Evolutionary conservation across 2,113 vertebrate species (phyloP), one percentile per base, ranked within the genome.

Genomic region (Alces alces): DNA sequence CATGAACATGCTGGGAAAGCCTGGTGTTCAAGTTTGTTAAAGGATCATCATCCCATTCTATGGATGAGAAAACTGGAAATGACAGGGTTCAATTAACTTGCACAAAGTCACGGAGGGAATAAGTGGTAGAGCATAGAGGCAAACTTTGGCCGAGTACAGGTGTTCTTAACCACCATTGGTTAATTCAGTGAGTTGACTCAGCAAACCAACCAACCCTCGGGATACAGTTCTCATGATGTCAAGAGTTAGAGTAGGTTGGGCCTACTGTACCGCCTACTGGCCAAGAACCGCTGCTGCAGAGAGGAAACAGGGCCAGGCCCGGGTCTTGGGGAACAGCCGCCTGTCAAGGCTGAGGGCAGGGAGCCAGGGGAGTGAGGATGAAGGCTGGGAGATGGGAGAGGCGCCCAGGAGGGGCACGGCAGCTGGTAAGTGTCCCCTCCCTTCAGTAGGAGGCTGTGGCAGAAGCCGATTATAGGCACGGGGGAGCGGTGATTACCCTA

Each of bases 181-280:
- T 39, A 19, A n/a, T 39, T 58, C 61, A 33, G 2, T 17, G 19
- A 87, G 73, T 80, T 58, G 13, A 70, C 47, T 88, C 57, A 30
- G 19, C 82, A 82, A 85, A 52, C 13, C 17, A 23, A 43, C 19
- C 36, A 17, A 13, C 7, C n/a, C 55, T 36, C 5, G 55, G 19
- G 21, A 25, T 82, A 25, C 58, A 39, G 14, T 33, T 70, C 54
- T n/a, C 15, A 14, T 17, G 43, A 10, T n/a, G n/a, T 17, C 30
- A 23, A 54, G 28, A 43, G 73, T 52, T 47, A 30, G 55, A n/a
- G 45, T 5, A 13, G 23, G 23, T 13, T 0, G 0, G 23, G 50
- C 6, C 36, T 3, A 3, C 36, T 5, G 13, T 13, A 6, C 5
- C 21, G 13, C 13, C 17, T 27, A 3, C 55, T 14, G 6, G 27